Base-by-base conservation (phyloP, 2,888 invertebrate species). In the Anorthoa munda region DNA sequence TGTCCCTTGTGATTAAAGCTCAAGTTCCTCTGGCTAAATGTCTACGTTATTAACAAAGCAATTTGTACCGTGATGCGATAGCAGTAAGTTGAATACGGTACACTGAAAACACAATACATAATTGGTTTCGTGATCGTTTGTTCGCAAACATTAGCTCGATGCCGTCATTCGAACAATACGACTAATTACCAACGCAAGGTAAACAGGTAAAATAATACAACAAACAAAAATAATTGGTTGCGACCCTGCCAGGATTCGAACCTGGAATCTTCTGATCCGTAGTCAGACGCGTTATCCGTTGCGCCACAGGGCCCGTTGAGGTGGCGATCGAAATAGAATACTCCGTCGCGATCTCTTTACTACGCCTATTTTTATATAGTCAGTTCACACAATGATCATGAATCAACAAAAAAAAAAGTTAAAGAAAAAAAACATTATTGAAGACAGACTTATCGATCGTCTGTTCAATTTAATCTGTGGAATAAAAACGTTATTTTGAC, bases 191-290 rank as follows among this genome's bases (percentile, higher is more conserved):
- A 87, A 87, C 80, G 68, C 80, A 63, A 91, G 88, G 88, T 91
- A 89, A 91, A 90, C 85, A 79, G 72, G 67, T 21, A 76, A 79
- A 87, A 83, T 85, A 69, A 85, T 79, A 83, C 70, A 70, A 61
- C 72, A 77, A 82, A 88, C 85, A 89, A 89, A 89, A 97, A 97
- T 95, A 96, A 97, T 97, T 97, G 96, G 97, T 97, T 97, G 85
- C 96, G 97, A 97, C 96, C 96, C 94, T 97, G 97, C 97, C 97
- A 97, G 97, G 97, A 97, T 97, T 97, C 97, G 97, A 97, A 97
- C 97, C 97, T 97, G 97, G 97, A 97, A 97, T 97, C 97, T 97
- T 97, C 97, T 97, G 97, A 97, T 97, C 97, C 97, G 97, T 97
- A 97, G 97, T 97, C 97, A 97, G 97, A 97, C 97, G 97, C 97